Evolutionary conservation across 2,797 vertebrate genomes (phyloP).

Genomic region (Betta splendens): DNA sequence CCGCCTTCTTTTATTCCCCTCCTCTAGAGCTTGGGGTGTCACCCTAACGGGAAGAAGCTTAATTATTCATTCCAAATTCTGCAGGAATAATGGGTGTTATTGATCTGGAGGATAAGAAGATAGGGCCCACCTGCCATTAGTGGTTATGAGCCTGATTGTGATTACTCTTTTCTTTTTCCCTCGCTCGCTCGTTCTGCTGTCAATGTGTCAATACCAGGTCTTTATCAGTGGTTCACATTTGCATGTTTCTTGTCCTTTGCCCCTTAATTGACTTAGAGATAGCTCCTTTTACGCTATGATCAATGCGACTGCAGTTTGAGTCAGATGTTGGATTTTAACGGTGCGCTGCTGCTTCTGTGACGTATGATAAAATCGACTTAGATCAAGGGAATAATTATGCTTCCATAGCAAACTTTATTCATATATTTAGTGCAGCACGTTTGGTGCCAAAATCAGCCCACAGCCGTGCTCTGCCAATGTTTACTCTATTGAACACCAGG

Average conservation of each 20-base stretch:
- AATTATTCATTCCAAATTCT: slow-evolving; percentile 64
- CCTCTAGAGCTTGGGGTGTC: slow-evolving; percentile 22
- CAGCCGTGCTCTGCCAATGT: slow-evolving; percentile 25
- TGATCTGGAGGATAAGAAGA: slow-evolving; percentile 57
- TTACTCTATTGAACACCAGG: slow-evolving; percentile 39
- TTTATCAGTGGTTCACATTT: slow-evolving; percentile 64
- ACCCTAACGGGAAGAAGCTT: slow-evolving; percentile 41
- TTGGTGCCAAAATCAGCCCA: slow-evolving; percentile 32
- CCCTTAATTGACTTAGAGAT: slow-evolving; percentile 56
- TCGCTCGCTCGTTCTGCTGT: slow-evolving; percentile 31
- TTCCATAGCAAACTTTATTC: slow-evolving; percentile 17
- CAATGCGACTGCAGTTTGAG: slow-evolving; percentile 31
- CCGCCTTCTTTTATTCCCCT: slow-evolving; percentile 33
- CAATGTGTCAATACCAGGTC: slow-evolving; percentile 61
- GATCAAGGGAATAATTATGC: slow-evolving; percentile 23
- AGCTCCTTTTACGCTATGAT: slow-evolving; percentile 53
- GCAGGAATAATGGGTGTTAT: slow-evolving; percentile 67
- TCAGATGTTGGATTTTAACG: slow-evolving; percentile 10
- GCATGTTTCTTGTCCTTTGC: slow-evolving; percentile 52
- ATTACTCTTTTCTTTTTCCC: slow-evolving; percentile 25
- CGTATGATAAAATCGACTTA: background rate
- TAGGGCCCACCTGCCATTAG: slow-evolving; percentile 51
- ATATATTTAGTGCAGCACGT: slow-evolving; percentile 11
- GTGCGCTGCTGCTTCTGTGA: slow-evolving; percentile 11
- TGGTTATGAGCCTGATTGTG: slow-evolving; percentile 52